Conservation (phyloP, 2,113 vertebrate genomes). For the Xyrauchen texanus region DNA sequence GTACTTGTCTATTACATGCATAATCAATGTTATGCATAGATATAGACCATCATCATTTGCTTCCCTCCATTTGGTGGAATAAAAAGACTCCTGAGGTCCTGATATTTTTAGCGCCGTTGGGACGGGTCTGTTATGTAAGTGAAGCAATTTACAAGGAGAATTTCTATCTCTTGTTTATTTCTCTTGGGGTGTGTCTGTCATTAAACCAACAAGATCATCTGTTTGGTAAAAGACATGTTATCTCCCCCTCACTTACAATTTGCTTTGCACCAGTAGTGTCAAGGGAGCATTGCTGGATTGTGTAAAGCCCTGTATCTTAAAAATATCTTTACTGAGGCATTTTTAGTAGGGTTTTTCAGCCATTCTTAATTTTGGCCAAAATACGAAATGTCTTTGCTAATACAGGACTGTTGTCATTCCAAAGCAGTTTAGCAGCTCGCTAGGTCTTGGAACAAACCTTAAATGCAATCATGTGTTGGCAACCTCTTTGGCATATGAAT, state of each 20-base stretch:
- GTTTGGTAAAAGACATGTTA: constrained; percentile 60
- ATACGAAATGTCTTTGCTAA: too few relatives aligned
- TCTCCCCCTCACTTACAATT: constrained; percentile 56
- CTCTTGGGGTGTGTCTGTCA: constrained; percentile 57
- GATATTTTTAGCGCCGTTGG: constrained; percentile 48
- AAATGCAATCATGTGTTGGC: too few relatives aligned
- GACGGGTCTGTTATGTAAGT: constrained; percentile 49
- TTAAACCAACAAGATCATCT: constrained; percentile 56
- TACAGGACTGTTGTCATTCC: too few relatives aligned
- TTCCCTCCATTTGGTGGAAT: constrained; percentile 57
- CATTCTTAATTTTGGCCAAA: too few relatives aligned
- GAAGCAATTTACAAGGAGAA: constrained; percentile 46
- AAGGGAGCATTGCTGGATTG: too few relatives aligned
- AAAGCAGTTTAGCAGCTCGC: too few relatives aligned
- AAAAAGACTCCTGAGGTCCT: constrained; percentile 52
- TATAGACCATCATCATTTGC: constrained; percentile 51
- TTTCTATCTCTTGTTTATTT: constrained; percentile 30
- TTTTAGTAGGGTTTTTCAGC: too few relatives aligned
- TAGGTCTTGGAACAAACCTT: too few relatives aligned
- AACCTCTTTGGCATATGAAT: too few relatives aligned
- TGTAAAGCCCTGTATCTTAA: too few relatives aligned
- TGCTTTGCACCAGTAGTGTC: constrained; percentile 30
- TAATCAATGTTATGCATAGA: constrained; percentile 41
- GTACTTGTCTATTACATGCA: constrained; percentile 9
- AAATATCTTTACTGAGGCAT: too few relatives aligned